Base-by-base conservation (phyloP, 2,113 vertebrate genomes). In the Cranoglanis bouderius region DNA sequence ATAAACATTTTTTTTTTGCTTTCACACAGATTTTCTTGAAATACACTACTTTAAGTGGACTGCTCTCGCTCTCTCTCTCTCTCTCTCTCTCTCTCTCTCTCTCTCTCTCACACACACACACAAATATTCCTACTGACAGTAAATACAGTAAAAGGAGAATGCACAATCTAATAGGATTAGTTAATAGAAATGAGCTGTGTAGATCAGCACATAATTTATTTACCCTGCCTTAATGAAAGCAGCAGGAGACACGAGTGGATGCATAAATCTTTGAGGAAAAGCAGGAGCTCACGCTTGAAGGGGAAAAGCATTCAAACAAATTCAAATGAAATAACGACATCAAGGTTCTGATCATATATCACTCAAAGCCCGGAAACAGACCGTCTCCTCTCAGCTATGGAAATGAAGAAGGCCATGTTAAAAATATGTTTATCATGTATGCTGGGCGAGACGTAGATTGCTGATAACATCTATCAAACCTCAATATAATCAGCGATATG, bases 151-250 rank as follows among this genome's bases (percentile, higher is more conserved):
- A 92, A 82, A 89, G 89, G 85, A 91, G 91, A 93, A 88, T 84
- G 89, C 78, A 74, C 86, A 89, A 35, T 89, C 90, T 94, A 94
- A 95, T 91, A 90, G 90, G 90, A 93, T 94, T 92, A 93, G 92
- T 89, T 93, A 93, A 94, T 90, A 90, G 91, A 93, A 94, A 95
- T 91, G 93, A 95, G 91, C 92, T 91, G 86, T 93, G 93, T 92
- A 92, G 88, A 65, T 88, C 32, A 35, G 67, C n/a, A 85, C 89
- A 91, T 94, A 89, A 94, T 94, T 90, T 91, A 94, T 94, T 92
- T 92, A 90, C 90, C 89, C 88, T 10, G 87, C 88, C 92, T 92
- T 94, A 92, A 94, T 92, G 92, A n/a, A 81, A 85, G 89, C 91
- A 87, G 90, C 88, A 49, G 55, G 88, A 19, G 88, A 93, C 92